phyloP scores from a whole-genome alignment of 2,888 invertebrate genomes.

The Tipula confusa region DNA sequence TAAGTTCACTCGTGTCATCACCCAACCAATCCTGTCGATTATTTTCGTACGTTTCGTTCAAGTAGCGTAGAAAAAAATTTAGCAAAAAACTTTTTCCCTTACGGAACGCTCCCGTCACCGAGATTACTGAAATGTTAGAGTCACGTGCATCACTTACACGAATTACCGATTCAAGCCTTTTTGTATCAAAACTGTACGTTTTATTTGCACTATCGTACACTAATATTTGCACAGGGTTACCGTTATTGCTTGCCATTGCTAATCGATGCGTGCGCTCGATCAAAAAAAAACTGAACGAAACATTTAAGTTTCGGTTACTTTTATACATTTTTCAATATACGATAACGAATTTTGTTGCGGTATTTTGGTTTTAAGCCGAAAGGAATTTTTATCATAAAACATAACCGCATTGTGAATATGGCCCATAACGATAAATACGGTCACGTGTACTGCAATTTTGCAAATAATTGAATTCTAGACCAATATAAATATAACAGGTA shows the following conservation, averaged over 20 bases:
- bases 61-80: slow-evolving; percentile 31
- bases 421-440: neutral
- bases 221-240: neutral
- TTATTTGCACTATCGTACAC: neutral
- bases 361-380: neutral
- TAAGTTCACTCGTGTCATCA: neutral
- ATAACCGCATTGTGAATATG: neutral
- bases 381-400: neutral
- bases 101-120: slow-evolving; percentile 32
- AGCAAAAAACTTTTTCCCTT: slow-evolving; percentile 34
- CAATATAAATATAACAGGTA: neutral
- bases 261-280: neutral
- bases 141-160: slow-evolving; percentile 28
- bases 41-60: neutral
- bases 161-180: slow-evolving; percentile 3
- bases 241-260: neutral
- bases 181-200: neutral
- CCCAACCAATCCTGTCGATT: neutral
- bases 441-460: neutral
- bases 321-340: neutral
- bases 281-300: neutral
- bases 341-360: neutral
- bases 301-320: neutral
- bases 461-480: too few species aligned
- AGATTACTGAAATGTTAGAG: slow-evolving; percentile 20